These are phyloP conservation scores for Melanchra persicariae DNA, from an alignment of 2,888 invertebrate species.

Conservation along the genomic window DNA sequence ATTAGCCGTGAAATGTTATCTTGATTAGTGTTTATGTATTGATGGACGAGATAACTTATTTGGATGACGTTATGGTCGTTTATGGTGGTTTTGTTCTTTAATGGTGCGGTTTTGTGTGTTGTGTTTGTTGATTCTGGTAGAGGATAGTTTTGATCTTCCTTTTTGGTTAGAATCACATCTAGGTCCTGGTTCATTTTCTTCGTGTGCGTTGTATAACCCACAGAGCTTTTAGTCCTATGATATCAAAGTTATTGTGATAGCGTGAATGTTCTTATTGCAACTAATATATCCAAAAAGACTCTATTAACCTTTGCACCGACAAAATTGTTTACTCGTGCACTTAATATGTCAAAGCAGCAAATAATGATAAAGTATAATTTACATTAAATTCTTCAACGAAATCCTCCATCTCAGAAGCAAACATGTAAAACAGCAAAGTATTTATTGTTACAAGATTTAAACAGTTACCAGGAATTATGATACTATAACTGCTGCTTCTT, in stretches of 20 bases:
- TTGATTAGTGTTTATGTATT: constrained; percentile 68
- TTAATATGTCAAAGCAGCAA: neutral
- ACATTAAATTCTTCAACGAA: neutral
- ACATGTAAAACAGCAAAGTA: constrained; percentile 8
- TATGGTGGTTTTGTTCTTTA: constrained; percentile 14
- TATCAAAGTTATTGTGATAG: neutral
- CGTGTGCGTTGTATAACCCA: too few relatives aligned
- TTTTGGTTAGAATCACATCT: neutral
- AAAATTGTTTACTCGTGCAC: too few relatives aligned
- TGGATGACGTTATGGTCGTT: constrained; percentile 50
- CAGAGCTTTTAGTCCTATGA: neutral
- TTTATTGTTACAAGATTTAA: constrained; percentile 39
- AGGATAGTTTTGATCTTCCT: neutral
- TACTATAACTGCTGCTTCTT: constrained; percentile 57
- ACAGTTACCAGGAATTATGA: constrained; percentile 44
- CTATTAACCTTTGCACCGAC: neutral
- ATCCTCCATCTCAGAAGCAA: neutral
- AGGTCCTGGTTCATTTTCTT: neutral
- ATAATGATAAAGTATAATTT: neutral
- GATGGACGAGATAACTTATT: constrained; percentile 65
- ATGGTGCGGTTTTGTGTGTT: constrained; percentile 8
- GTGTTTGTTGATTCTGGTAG: neutral
- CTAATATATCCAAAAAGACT: neutral
- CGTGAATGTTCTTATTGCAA: neutral
- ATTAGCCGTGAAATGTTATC: constrained; percentile 76